phyloP scores from a whole-genome alignment of 2,888 invertebrate species.

The Drepanosiphum platanoidis region DNA sequence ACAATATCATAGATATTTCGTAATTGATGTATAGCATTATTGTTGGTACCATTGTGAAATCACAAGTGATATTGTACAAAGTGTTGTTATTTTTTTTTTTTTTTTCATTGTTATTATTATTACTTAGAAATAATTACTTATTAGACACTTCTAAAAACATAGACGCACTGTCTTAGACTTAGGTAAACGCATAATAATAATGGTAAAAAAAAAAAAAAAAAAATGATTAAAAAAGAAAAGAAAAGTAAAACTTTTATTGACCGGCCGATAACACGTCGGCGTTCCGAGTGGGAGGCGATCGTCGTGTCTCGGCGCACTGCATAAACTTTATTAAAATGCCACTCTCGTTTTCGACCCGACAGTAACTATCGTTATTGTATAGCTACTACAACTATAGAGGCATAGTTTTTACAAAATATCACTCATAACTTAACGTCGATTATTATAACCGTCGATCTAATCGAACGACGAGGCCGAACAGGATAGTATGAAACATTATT shows the following conservation, averaged over 20 bases:
- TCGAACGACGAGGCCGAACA: not conserved
- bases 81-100: not conserved
- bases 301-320: conserved; percentile 9
- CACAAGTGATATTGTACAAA: conserved; percentile 35
- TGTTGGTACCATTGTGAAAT: conserved; percentile 36
- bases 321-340: not conserved
- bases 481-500: conserved; percentile 32
- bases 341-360: not conserved
- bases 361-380: not conserved
- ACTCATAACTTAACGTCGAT: not conserved
- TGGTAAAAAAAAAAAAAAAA: not conserved
- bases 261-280: conserved; percentile 21
- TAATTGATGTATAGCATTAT: conserved; percentile 31
- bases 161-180: conserved; percentile 56
- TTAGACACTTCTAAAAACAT: conserved; percentile 51
- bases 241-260: not conserved
- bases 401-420: not conserved
- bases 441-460: not conserved
- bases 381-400: not conserved
- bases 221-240: too few species aligned
- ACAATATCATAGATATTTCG: conserved; percentile 54
- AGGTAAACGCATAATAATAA: conserved; percentile 8
- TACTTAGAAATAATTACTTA: conserved; percentile 45
- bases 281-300: conserved; percentile 36
- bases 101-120: conserved; percentile 40